phyloP scores from a whole-genome alignment of 2,888 invertebrate genomes.

The Apotomis capreana region DNA sequence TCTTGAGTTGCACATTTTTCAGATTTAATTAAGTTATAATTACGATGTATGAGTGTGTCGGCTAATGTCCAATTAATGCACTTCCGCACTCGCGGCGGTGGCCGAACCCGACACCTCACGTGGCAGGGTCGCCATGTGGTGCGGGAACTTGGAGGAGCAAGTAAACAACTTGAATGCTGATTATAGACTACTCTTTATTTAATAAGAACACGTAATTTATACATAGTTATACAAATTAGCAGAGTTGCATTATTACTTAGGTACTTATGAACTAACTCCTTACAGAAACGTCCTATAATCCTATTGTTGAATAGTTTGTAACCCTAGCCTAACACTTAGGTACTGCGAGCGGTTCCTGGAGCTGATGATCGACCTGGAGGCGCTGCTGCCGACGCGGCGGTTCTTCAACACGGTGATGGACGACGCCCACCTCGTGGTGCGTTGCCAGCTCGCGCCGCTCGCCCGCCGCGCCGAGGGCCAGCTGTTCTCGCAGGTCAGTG shows the following conservation, averaged over 20 bases:
- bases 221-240: no score
- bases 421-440: conserved; percentile 95
- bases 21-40: no score
- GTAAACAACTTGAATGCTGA: no score
- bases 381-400: conserved; percentile 95
- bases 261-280: no score
- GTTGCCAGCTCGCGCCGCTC: conserved; percentile 92
- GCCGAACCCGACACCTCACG: not conserved
- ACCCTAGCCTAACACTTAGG: conserved; percentile 54
- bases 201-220: no score
- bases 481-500: conserved; percentile 94
- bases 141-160: not conserved
- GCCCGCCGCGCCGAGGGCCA: conserved; percentile 91
- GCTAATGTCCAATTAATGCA: no score
- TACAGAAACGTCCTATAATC: no score
- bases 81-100: not conserved
- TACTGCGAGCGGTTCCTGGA: conserved; percentile 98
- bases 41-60: no score
- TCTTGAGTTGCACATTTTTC: no score
- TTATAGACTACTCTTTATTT: no score
- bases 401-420: conserved; percentile 99
- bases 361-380: conserved; percentile 97
- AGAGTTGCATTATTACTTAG: no score
- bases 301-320: not conserved
- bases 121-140: not conserved